Conservation (phyloP, 2,888 invertebrate genomes). For the Stegana nigrithorax region DNA sequence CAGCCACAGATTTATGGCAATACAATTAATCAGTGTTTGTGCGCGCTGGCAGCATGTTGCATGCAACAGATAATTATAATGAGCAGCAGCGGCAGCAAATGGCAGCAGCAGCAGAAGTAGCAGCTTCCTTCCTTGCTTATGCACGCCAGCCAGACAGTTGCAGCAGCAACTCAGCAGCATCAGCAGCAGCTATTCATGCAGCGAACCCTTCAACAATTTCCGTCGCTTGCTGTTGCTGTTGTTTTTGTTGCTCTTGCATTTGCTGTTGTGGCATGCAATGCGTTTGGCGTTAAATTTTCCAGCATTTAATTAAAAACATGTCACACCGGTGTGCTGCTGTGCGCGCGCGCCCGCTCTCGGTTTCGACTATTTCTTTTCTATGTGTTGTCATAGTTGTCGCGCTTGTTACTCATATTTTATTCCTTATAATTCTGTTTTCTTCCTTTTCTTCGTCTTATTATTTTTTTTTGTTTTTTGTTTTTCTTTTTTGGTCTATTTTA, state of each 20-base stretch:
- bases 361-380: slow-evolving; percentile 6
- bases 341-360: neutral
- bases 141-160: neutral
- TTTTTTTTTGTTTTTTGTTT: no score
- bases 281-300: slow-evolving; percentile 56
- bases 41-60: slow-evolving; percentile 1
- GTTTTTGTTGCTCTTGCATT: slow-evolving; percentile 29
- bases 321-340: slow-evolving; percentile 37
- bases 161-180: no score
- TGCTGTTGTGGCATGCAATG: slow-evolving; percentile 22
- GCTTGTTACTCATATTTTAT: slow-evolving; percentile 27
- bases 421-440: no score
- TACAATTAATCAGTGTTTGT: slow-evolving; percentile 40
- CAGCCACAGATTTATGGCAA: slow-evolving; percentile 36
- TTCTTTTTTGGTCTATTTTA: no score
- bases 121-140: neutral
- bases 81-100: slow-evolving; percentile 21
- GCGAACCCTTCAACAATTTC: slow-evolving; percentile 10
- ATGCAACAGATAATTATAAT: slow-evolving; percentile 31
- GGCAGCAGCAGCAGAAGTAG: slow-evolving; percentile 32
- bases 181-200: no score
- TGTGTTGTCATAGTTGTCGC: slow-evolving; percentile 20
- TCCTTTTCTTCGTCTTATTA: no score
- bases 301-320: slow-evolving; percentile 65
- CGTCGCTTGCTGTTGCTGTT: neutral